A percentile compares a stretch with the other conserved stretches of the same genome.
Evolutionary conservation across 2,797 vertebrate species (phyloP).

Genomic region (Platyrinchus mystaceus): DNA sequence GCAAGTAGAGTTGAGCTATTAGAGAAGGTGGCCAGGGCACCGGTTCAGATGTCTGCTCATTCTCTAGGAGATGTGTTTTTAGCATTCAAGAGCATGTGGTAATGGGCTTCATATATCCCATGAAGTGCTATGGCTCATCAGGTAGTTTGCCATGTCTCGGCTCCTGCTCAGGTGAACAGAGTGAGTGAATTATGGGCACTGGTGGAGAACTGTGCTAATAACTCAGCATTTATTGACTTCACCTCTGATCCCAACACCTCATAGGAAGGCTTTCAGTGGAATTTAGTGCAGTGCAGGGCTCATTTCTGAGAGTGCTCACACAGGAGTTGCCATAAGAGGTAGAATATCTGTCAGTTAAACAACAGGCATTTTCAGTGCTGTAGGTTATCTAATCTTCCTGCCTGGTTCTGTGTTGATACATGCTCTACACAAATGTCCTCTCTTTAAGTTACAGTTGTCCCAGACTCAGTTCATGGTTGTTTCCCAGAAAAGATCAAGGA

Average conservation of each 20-base stretch:
- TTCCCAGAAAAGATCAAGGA: neutral
- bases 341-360: neutral
- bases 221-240: conserved; percentile 8
- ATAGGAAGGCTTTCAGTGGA: neutral
- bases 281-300: neutral
- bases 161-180: neutral
- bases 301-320: neutral
- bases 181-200: neutral
- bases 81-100: neutral
- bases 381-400: neutral
- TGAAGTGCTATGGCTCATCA: neutral
- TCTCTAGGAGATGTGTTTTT: neutral
- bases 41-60: neutral
- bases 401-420: neutral
- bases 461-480: neutral
- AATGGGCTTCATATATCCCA: neutral
- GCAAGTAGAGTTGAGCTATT: neutral
- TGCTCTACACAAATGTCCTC: neutral
- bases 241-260: neutral
- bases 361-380: neutral
- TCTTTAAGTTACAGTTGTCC: neutral
- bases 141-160: neutral
- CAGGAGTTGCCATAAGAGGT: neutral
- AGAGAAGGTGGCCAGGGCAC: neutral
- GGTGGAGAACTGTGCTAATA: neutral